Percentiles rank a stretch among this genome's conserved stretches.
Evolutionary conservation across 1,140 invertebrate genomes (phyloP).

Genomic region (Chionoecetes opilio): DNA sequence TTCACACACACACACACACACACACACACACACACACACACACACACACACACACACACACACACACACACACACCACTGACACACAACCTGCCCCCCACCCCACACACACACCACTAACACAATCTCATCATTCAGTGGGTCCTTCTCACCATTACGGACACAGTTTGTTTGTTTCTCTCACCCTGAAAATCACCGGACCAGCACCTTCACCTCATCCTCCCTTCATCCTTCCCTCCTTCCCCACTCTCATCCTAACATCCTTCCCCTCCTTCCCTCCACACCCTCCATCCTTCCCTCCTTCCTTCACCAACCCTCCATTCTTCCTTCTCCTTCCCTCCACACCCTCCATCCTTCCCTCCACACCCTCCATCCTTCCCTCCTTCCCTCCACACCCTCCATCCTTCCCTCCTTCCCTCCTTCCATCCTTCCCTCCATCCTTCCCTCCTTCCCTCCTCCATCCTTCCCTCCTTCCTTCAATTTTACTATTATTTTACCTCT

Average conservation of each 20-base stretch:
- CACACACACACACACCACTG: slow-evolving; percentile 19
- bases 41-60: slow-evolving; percentile 18
- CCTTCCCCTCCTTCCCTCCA: not conserved
- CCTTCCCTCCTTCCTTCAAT: not conserved
- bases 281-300: not conserved
- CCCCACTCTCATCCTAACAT: too few relatives aligned
- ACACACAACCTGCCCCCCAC: too few relatives aligned
- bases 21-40: slow-evolving; percentile 18
- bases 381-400: too few relatives aligned
- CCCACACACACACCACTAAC: slow-evolving; percentile 17
- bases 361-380: too few relatives aligned
- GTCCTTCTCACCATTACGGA: not conserved
- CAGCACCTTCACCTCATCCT: not conserved
- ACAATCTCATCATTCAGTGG: not conserved
- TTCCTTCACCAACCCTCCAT: not conserved
- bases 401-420: too few relatives aligned
- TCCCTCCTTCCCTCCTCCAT: not conserved
- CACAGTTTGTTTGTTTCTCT: not conserved
- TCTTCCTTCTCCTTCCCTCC: too few relatives aligned
- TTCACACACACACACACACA: not conserved
- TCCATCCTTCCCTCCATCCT: not conserved
- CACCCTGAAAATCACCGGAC: not conserved
- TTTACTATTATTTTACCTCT: too few relatives aligned
- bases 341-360: too few relatives aligned
- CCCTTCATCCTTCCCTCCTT: not conserved